A percentile compares a stretch with the other conserved stretches of the same genome.
These are phyloP conservation scores for Parauchenoglanis ngamensis DNA, from an alignment of 2,797 vertebrate genomes.

Conservation along the genomic window DNA sequence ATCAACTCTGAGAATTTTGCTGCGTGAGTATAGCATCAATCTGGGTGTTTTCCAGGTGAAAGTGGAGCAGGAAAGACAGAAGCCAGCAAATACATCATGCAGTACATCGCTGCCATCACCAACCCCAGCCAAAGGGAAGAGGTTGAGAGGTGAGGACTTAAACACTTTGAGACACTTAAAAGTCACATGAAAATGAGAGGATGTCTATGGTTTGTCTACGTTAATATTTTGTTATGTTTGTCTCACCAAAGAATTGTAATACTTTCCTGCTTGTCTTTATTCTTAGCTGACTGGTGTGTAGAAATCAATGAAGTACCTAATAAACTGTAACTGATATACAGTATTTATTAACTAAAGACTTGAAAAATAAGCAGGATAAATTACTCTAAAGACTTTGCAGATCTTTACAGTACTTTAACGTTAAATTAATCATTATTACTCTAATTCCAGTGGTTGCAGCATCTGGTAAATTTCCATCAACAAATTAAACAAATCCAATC, in stretches of 20 bases:
- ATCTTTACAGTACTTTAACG: background rate
- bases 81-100: slow-evolving; percentile 95
- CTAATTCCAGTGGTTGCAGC: background rate
- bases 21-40: background rate
- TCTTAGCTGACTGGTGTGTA: background rate
- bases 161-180: too few species aligned
- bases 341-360: background rate
- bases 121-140: slow-evolving; percentile 86
- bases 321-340: background rate
- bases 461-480: background rate
- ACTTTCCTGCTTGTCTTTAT: background rate
- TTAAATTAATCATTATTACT: background rate
- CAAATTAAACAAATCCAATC: background rate
- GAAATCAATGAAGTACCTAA: background rate
- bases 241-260: background rate
- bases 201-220: background rate
- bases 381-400: background rate
- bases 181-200: background rate
- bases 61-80: slow-evolving; percentile 94
- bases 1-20: too few species aligned
- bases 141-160: slow-evolving; percentile 84
- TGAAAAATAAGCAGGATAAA: background rate
- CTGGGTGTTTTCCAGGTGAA: slow-evolving; percentile 76
- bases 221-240: background rate
- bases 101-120: slow-evolving; percentile 92